A percentile compares a stretch with the other conserved stretches of the same genome.
phyloP scores from a whole-genome alignment of 1,140 invertebrate species.

The Lamellibrachia luymesi region DNA sequence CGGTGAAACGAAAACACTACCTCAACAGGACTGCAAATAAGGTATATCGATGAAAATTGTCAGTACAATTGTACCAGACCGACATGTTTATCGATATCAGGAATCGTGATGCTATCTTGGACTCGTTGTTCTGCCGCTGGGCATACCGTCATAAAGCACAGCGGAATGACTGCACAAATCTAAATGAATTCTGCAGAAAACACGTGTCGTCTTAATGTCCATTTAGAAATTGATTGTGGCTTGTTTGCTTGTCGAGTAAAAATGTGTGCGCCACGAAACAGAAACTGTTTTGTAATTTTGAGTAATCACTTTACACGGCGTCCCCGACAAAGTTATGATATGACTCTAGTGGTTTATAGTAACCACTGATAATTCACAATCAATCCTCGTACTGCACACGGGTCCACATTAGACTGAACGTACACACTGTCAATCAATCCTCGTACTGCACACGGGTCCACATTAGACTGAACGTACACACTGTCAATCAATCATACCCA shows the following conservation, averaged over 20 bases:
- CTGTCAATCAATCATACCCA: neutral
- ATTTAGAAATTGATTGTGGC: neutral
- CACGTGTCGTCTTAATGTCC: neutral
- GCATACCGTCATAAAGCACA: too few species aligned
- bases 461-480: neutral
- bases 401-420: neutral
- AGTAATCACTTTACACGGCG: neutral
- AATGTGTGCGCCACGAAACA: neutral
- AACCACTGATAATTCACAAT: neutral
- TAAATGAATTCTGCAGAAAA: too few species aligned
- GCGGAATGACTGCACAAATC: too few species aligned
- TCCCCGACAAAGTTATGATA: neutral
- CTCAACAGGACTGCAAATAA: neutral
- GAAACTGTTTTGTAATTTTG: neutral
- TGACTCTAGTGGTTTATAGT: neutral
- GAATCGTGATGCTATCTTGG: neutral
- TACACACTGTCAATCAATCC: neutral
- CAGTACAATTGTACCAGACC: neutral
- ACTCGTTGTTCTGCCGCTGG: neutral
- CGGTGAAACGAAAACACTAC: neutral
- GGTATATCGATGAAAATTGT: neutral
- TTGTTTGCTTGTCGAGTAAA: neutral
- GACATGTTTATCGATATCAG: neutral
- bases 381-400: neutral
- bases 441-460: neutral